These are phyloP conservation scores for Athalia cordata DNA, from an alignment of 2,888 invertebrate genomes.

Conservation along the genomic window DNA sequence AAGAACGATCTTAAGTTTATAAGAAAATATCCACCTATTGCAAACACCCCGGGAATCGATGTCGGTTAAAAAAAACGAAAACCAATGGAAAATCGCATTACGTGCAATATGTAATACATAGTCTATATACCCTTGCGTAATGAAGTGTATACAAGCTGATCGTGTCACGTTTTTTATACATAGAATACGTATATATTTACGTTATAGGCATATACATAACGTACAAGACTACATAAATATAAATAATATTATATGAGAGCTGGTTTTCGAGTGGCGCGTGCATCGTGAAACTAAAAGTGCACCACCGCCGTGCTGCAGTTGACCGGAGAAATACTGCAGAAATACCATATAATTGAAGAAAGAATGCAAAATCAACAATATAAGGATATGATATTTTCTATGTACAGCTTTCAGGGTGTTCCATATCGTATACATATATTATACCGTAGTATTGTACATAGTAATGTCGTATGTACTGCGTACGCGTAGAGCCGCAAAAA, in stretches of 20 bases:
- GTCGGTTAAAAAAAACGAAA: neutral
- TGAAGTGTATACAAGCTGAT: too few species aligned
- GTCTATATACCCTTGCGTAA: too few species aligned
- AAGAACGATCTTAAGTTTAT: too few species aligned
- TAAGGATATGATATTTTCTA: neutral
- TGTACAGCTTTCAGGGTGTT: neutral
- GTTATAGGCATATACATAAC: too few species aligned
- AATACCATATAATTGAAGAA: neutral
- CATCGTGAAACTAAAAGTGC: too few species aligned
- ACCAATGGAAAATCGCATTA: neutral
- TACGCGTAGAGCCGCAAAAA: neutral
- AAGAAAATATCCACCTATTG: neutral
- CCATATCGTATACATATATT: neutral
- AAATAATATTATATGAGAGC: too few species aligned
- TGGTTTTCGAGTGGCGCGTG: too few species aligned
- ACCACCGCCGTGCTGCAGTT: too few species aligned
- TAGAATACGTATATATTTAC: too few species aligned
- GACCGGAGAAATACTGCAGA: too few species aligned
- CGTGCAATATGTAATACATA: neutral
- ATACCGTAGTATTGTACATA: neutral
- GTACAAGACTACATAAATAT: too few species aligned
- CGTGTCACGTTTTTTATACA: too few species aligned
- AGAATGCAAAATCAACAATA: slow-evolving; percentile 25
- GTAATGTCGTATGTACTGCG: neutral
- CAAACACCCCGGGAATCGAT: slow-evolving; percentile 14